Conservation (phyloP, 2,888 invertebrate genomes). For the Chrysolina oricalcia region DNA sequence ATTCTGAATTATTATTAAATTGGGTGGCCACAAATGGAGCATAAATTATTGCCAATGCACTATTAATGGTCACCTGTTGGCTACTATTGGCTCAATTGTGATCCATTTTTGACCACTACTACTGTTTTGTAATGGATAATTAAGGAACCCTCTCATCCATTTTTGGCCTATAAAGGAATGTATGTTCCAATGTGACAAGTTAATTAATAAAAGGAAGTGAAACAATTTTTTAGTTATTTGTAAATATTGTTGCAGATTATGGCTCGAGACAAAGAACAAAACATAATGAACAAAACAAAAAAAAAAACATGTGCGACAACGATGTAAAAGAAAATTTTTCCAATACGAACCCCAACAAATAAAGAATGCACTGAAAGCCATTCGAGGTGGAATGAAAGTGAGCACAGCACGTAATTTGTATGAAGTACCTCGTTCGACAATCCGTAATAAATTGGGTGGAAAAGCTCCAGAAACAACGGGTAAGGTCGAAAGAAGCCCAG, state of each 20-base stretch:
- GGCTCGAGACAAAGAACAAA: slow-evolving; percentile 1
- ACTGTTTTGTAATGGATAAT: neutral
- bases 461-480: too few relatives aligned
- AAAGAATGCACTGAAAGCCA: too few relatives aligned
- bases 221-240: neutral
- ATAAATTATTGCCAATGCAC: too few relatives aligned
- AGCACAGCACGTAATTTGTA: too few relatives aligned
- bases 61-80: neutral
- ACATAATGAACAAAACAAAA: neutral
- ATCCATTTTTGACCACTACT: slow-evolving; percentile 1
- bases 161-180: slow-evolving; percentile 5
- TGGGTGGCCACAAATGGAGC: too few relatives aligned
- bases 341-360: too few relatives aligned
- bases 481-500: neutral
- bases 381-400: too few relatives aligned
- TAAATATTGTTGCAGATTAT: neutral
- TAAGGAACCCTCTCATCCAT: neutral
- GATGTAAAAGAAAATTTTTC: too few relatives aligned
- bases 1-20: too few relatives aligned
- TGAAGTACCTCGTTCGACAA: too few relatives aligned
- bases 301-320: neutral
- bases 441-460: too few relatives aligned
- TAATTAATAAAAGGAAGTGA: neutral
- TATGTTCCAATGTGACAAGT: too few relatives aligned
- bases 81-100: neutral